phyloP scores from a whole-genome alignment of 2,113 vertebrate genomes.

The Butastur rufipennis region DNA sequence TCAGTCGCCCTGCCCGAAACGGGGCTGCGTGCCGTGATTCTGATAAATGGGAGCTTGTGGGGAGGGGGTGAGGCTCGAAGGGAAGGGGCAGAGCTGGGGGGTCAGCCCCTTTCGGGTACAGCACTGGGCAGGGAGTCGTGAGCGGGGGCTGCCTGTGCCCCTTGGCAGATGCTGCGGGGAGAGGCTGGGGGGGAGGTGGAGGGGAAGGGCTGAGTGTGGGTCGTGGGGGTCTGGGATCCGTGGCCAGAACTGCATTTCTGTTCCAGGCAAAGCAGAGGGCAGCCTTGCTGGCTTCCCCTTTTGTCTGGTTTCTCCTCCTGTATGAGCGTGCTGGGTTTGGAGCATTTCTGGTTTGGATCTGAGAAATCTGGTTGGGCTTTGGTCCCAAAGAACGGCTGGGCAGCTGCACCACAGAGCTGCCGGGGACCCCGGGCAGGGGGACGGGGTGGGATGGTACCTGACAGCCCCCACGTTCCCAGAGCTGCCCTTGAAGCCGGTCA shows the following conservation, averaged over 20 bases:
- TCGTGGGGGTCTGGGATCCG: no score
- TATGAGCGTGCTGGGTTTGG: background rate
- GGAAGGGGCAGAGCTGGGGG: background rate
- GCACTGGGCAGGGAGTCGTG: background rate
- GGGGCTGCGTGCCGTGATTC: background rate
- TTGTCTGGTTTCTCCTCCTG: background rate
- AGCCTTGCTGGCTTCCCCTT: no score
- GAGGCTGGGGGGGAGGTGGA: background rate
- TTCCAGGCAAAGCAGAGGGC: background rate
- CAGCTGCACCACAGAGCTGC: background rate
- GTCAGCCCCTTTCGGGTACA: background rate
- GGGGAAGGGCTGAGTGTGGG: background rate
- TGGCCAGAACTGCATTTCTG: background rate
- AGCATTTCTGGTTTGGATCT: background rate
- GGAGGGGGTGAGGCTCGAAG: background rate
- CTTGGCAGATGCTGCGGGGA: background rate
- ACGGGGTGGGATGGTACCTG: background rate
- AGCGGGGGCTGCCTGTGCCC: background rate
- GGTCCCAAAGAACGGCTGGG: background rate
- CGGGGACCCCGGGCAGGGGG: background rate
- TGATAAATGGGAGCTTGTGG: background rate
- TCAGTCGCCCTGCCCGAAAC: background rate
- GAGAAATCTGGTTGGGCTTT: background rate
- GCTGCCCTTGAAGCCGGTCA: background rate
- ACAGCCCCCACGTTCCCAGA: background rate